Evolutionary conservation across 2,888 invertebrate genomes (phyloP).

Genomic region (Microchrysa polita): DNA sequence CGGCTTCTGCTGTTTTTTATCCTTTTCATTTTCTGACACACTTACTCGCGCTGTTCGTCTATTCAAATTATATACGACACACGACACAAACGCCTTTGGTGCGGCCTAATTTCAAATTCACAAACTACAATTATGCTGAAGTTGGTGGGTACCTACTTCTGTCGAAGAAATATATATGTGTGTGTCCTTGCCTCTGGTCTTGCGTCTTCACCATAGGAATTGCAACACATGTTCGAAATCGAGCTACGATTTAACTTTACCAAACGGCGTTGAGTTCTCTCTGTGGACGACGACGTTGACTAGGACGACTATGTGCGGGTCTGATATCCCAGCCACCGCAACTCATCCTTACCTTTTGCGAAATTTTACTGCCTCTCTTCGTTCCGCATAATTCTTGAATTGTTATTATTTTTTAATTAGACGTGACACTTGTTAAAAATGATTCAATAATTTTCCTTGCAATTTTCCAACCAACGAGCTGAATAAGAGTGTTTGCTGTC

Average conservation of each 20-base stretch:
- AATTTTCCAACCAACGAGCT: background rate
- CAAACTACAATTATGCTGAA: background rate
- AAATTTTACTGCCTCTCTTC: background rate
- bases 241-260: conserved; percentile 24
- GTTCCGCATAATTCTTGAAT: conserved; percentile 1
- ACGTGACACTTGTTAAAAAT: conserved; percentile 44
- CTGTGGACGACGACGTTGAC: background rate
- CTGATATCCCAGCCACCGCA: background rate
- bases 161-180: background rate
- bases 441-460: conserved; percentile 38
- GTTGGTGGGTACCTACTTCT: background rate
- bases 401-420: conserved; percentile 46
- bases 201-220: background rate
- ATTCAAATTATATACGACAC: background rate
- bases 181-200: background rate
- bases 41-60: background rate
- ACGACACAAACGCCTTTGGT: too few relatives aligned
- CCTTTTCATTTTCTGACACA: background rate
- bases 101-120: background rate
- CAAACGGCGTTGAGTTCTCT: background rate
- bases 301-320: too few relatives aligned
- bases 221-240: conserved; percentile 2
- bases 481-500: background rate
- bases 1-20: too few relatives aligned
- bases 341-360: background rate